phyloP scores from a whole-genome alignment of 2,888 invertebrate genomes.

The Phytoseiulus persimilis region DNA sequence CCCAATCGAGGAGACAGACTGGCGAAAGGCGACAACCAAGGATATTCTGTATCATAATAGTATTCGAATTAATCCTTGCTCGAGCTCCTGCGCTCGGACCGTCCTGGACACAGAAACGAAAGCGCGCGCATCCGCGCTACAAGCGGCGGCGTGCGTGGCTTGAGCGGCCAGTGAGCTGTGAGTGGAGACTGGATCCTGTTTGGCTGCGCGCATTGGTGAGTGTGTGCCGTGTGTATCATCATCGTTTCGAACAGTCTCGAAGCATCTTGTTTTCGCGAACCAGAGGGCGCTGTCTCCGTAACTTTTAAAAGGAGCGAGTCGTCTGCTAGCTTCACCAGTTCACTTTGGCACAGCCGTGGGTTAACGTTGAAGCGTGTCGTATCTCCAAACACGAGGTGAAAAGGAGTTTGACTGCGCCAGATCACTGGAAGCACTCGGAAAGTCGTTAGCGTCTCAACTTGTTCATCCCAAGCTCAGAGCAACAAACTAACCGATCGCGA shows the following conservation, averaged over 20 bases:
- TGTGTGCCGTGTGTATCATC: neutral
- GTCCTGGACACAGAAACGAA: too few relatives aligned
- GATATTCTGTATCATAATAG: too few relatives aligned
- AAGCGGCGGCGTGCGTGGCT: too few relatives aligned
- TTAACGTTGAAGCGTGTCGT: neutral
- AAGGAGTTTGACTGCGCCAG: neutral
- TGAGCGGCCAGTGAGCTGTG: too few relatives aligned
- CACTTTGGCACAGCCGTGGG: neutral
- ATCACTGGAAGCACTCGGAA: neutral
- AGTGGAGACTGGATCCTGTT: neutral
- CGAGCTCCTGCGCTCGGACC: too few relatives aligned
- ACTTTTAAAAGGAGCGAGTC: neutral
- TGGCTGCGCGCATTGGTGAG: neutral
- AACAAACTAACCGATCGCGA: neutral
- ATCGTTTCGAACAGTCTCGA: slow-evolving; percentile 5
- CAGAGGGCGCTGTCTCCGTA: neutral
- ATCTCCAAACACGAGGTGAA: neutral
- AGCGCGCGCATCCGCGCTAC: too few relatives aligned
- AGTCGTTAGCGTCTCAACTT: neutral
- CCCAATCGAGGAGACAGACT: too few relatives aligned
- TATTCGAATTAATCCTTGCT: too few relatives aligned
- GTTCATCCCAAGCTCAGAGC: neutral
- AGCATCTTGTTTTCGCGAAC: neutral
- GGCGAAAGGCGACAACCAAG: too few relatives aligned
- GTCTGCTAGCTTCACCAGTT: neutral